Percentiles rank a stretch among this genome's conserved stretches.
These are phyloP conservation scores for Arrhamphus sclerolepis DNA, from an alignment of 2,797 vertebrate genomes.

Conservation along the genomic window DNA sequence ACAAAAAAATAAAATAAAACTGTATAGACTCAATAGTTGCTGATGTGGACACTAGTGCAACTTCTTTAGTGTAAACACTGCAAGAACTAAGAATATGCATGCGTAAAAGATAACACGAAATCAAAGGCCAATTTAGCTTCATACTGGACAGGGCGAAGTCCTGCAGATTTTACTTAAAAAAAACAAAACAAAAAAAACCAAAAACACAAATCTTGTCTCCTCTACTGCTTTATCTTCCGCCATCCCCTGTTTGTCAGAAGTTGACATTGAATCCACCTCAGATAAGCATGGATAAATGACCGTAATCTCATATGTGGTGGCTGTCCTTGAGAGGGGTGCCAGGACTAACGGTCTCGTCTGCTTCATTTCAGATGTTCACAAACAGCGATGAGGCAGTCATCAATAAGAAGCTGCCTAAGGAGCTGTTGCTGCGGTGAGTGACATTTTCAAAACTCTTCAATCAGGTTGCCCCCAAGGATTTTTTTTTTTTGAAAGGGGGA, in stretches of 20 bases:
- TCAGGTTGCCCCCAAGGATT: slow-evolving; percentile 1
- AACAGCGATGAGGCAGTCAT: slow-evolving; percentile 97
- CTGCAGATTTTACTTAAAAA: slow-evolving; percentile 25
- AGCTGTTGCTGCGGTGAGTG: slow-evolving; percentile 93
- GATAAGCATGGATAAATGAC: slow-evolving; percentile 8
- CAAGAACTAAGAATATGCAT: slow-evolving; percentile 6
- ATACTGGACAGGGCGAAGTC: slow-evolving; percentile 33
- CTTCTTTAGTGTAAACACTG: slow-evolving; percentile 19
- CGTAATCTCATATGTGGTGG: not conserved
- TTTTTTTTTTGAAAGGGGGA: not conserved
- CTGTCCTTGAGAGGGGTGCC: not conserved
- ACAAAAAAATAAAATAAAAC: too few species aligned
- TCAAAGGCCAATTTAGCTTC: slow-evolving; percentile 2
- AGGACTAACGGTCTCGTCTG: slow-evolving; percentile 37
- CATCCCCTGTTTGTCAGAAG: slow-evolving; percentile 22
- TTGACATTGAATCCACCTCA: slow-evolving; percentile 37
- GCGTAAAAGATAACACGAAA: slow-evolving; percentile 19
- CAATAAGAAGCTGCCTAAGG: slow-evolving; percentile 98
- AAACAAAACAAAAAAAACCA: too few species aligned
- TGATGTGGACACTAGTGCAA: slow-evolving; percentile 7
- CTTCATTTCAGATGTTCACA: slow-evolving; percentile 94
- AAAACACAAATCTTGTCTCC: slow-evolving; percentile 1
- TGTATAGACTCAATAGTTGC: not conserved
- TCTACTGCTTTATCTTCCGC: slow-evolving; percentile 29
- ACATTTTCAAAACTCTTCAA: slow-evolving; percentile 25